Base-by-base conservation (phyloP, 2,797 vertebrate species). In the Antrozous pallidus region DNA sequence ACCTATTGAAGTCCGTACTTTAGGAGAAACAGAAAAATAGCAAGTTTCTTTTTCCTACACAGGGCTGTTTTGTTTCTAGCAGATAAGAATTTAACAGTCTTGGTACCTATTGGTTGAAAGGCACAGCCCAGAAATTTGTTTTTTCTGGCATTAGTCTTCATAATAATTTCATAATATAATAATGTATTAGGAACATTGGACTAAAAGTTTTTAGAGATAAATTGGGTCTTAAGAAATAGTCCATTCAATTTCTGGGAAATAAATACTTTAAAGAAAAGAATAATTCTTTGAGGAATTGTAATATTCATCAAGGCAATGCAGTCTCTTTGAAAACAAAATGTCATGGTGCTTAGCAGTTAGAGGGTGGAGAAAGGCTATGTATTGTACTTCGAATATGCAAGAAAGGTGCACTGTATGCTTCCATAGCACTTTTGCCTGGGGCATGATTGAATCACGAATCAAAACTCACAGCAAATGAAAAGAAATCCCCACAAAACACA, bases 141-240 rank as follows among this genome's bases (percentile, higher is more conserved):
- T 78, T 70, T 73, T 47, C 74, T 63, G 26, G n/a, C 36, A n/a
- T 82, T 91, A 95, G 11, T 28, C 26, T 94, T 95, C 65, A 88
- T 63, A 93, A 92, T 82, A 71, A 90, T 93, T 92, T 54, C 90
- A 88, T 65, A 79, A 63, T 47, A 54, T 67, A 47, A 56, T 71
- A 69, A 81, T 83, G 47, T 47, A 42, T 84, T 85, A 11, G 31
- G 12, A 96, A 58, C 33, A 80, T 38, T 82, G 18, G n/a, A 80
- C 13, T 84, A 74, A 87, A 65, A 38, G 10, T 51, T 87, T 91
- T 81, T 75, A 94, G 54, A 87, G 69, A 45, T 38, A 81, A 22
- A 94, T 94, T 96, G 63, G 56, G 4, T 87, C 45, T 93, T 38
- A 33, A 58, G 36, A 67, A 75, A 65, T 77, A 86, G 74, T 36